Evolutionary conservation across 2,797 vertebrate species (phyloP).

Genomic region (Carduelis carduelis): DNA sequence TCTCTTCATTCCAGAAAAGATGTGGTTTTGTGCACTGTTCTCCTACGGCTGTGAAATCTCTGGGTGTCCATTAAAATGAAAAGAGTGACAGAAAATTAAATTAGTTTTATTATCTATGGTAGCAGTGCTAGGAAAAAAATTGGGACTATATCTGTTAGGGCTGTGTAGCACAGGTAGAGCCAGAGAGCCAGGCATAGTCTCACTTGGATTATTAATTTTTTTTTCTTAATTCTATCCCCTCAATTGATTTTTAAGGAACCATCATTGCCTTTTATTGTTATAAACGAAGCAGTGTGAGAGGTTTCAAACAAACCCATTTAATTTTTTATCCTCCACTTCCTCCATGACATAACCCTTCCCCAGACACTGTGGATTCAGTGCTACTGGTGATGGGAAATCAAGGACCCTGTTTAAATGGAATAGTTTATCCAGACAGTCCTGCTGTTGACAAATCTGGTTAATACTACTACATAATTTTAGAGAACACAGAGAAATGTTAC

Average conservation of each 20-base stretch:
- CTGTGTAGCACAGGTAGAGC: background rate
- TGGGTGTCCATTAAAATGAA: background rate
- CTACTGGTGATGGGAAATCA: background rate
- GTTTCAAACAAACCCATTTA: conserved; percentile 12
- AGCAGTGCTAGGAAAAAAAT: background rate
- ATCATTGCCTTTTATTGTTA: background rate
- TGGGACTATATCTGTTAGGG: background rate
- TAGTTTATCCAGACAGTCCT: background rate
- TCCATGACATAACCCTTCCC: background rate
- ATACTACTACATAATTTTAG: background rate
- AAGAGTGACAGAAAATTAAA: background rate
- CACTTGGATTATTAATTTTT: background rate
- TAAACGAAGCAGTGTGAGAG: background rate
- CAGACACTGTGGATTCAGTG: background rate
- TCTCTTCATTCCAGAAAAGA: background rate
- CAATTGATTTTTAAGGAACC: background rate
- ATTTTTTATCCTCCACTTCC: conserved; percentile 1
- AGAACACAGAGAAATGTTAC: background rate
- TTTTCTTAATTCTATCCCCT: background rate
- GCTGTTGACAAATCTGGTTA: conserved; percentile 5
- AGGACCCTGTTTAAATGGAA: background rate
- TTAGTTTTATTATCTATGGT: background rate
- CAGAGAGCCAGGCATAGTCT: background rate
- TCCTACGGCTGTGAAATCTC: background rate
- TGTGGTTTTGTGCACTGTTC: background rate